A percentile compares a stretch with the other conserved stretches of the same genome.
phyloP scores from a whole-genome alignment of 2,113 vertebrate species.

The Thomomys bottae region DNA sequence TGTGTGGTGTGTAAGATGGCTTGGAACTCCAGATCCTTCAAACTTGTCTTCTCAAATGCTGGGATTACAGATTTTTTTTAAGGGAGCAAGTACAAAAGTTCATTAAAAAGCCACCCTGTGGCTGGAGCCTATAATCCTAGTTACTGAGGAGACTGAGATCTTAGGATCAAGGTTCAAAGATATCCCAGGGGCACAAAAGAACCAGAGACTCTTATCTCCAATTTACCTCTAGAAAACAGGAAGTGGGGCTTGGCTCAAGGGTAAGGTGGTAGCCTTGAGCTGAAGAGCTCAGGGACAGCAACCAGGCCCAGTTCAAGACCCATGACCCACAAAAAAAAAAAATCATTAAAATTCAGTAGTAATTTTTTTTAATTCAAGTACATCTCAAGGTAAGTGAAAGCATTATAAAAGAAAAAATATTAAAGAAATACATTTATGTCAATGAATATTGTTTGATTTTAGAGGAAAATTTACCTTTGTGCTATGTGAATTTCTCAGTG shows the following conservation, averaged over 20 bases:
- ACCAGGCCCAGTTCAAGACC: too few species aligned
- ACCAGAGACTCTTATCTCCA: too few species aligned
- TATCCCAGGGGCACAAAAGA: too few species aligned
- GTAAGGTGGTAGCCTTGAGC: too few species aligned
- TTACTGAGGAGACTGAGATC: too few species aligned
- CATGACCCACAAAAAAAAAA: too few species aligned
- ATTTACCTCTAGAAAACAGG: too few species aligned
- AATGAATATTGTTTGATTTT: background rate
- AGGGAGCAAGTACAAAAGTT: background rate
- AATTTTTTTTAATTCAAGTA: background rate
- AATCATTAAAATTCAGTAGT: background rate
- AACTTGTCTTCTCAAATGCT: background rate
- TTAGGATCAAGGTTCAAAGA: too few species aligned
- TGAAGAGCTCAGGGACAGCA: too few species aligned
- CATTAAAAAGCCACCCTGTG: too few species aligned
- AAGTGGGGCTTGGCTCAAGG: too few species aligned
- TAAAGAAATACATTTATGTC: background rate
- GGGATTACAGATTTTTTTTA: background rate
- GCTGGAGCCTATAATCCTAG: too few species aligned
- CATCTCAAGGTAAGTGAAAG: background rate
- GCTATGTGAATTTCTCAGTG: background rate
- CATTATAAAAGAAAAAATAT: background rate
- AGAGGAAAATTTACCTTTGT: background rate
- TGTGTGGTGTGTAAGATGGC: background rate
- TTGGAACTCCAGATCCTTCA: background rate